Conservation (phyloP, 1,140 invertebrate genomes). For the Conus ventricosus region DNA sequence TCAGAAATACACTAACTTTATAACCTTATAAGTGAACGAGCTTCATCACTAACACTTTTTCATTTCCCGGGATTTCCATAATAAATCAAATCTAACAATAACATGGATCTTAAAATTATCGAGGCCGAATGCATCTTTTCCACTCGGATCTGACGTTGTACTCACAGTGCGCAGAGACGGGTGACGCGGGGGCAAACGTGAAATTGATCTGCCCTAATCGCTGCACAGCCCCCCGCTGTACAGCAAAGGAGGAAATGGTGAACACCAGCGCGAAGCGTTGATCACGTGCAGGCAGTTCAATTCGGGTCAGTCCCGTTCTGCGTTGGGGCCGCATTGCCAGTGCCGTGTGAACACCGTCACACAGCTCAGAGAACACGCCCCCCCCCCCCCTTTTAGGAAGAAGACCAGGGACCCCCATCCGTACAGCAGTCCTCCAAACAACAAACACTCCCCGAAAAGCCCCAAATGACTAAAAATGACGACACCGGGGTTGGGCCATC, state of each 20-base stretch:
- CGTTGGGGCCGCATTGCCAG: background rate
- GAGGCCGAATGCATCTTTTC: too few species aligned
- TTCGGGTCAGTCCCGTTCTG: background rate
- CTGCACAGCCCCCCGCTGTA: slow-evolving; percentile 59
- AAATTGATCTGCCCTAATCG: slow-evolving; percentile 61
- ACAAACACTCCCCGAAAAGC: slow-evolving; percentile 52
- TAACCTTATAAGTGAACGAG: too few species aligned
- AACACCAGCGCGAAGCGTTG: slow-evolving; percentile 57
- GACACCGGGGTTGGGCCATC: slow-evolving; percentile 34
- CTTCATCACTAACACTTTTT: too few species aligned
- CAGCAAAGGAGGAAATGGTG: slow-evolving; percentile 60
- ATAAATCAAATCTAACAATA: too few species aligned
- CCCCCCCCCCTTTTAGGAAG: slow-evolving; percentile 56
- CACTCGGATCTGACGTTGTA: background rate
- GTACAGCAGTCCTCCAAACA: slow-evolving; percentile 58
- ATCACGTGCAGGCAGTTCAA: slow-evolving; percentile 44
- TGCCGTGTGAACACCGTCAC: background rate
- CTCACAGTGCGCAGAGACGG: slow-evolving; percentile 58
- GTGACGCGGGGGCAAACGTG: slow-evolving; percentile 56
- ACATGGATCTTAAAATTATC: too few species aligned
- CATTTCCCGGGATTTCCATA: too few species aligned
- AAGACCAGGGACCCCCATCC: slow-evolving; percentile 63
- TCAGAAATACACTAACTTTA: too few species aligned
- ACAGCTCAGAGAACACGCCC: slow-evolving; percentile 48
- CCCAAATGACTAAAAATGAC: slow-evolving; percentile 50